A percentile compares a stretch with the other conserved stretches of the same genome.
Evolutionary conservation across 1,140 invertebrate species (phyloP).

Genomic region (Dufourea novaeangliae): DNA sequence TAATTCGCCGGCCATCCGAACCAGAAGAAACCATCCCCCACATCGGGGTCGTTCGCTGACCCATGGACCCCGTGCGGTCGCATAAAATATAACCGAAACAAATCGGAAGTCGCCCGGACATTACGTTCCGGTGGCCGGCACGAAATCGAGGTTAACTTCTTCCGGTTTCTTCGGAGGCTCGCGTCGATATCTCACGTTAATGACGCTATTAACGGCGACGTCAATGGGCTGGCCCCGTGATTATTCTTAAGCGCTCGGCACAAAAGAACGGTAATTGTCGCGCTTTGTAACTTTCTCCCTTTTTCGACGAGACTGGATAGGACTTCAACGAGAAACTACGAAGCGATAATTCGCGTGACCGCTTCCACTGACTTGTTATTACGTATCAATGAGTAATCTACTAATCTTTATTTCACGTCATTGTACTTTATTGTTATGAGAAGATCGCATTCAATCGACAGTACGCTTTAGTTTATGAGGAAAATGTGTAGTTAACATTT

Average conservation of each 20-base stretch:
- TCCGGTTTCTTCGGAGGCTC: slow-evolving; percentile 65
- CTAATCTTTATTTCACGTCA: no score
- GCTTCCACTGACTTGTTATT: slow-evolving; percentile 21
- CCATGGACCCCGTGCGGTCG: slow-evolving; percentile 39
- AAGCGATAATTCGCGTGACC: slow-evolving; percentile 13
- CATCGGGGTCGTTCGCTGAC: slow-evolving; percentile 41
- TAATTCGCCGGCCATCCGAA: slow-evolving; percentile 62
- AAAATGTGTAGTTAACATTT: no score
- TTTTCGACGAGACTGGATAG: neutral
- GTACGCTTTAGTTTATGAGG: no score
- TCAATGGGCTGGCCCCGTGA: neutral
- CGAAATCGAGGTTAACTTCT: slow-evolving; percentile 75
- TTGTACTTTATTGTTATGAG: no score
- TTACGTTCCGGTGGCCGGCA: slow-evolving; percentile 60
- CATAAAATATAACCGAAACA: slow-evolving; percentile 73
- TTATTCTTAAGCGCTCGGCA: slow-evolving; percentile 28
- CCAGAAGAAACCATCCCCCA: slow-evolving; percentile 4
- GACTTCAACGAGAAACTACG: neutral
- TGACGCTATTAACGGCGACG: slow-evolving; percentile 65
- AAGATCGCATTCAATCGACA: no score
- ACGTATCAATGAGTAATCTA: neutral
- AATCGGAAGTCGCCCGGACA: slow-evolving; percentile 67
- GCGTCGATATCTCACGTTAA: slow-evolving; percentile 68
- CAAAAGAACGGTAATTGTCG: slow-evolving; percentile 45
- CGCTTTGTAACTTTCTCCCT: neutral